Conservation (phyloP, 2,113 vertebrate genomes). For the Scopus umbretta region DNA sequence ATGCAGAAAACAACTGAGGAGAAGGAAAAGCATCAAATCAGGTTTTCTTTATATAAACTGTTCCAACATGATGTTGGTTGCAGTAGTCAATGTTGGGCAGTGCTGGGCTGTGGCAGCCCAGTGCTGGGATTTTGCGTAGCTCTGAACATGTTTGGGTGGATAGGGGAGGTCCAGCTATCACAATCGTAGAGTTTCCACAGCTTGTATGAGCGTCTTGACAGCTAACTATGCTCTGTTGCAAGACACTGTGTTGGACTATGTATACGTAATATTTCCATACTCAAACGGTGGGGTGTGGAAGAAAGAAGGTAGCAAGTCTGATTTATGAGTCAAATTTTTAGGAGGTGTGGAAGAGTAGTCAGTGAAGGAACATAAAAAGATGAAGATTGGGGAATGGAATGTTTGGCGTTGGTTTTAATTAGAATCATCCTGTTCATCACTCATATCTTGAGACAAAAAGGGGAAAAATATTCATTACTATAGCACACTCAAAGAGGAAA, state of each 20-base stretch:
- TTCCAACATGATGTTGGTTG: background rate
- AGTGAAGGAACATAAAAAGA: background rate
- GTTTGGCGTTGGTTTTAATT: conserved; percentile 36
- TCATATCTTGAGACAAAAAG: background rate
- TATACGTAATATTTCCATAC: background rate
- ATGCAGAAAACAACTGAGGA: background rate
- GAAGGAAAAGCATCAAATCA: background rate
- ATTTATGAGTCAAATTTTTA: conserved; percentile 22
- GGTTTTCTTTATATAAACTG: background rate
- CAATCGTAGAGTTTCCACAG: background rate
- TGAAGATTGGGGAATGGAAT: conserved; percentile 15
- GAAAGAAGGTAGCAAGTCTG: background rate
- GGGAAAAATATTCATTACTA: background rate
- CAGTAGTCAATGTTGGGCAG: background rate
- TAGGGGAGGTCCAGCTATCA: background rate
- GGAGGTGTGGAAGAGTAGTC: background rate
- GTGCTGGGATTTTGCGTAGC: background rate
- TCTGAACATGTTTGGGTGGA: background rate
- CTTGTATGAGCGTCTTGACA: background rate
- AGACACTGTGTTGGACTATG: background rate
- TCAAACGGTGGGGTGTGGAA: background rate
- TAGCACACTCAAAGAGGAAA: background rate
- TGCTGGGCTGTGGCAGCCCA: background rate
- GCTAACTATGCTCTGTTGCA: background rate
- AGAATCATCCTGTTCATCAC: conserved; percentile 14